Percentiles rank a stretch among this genome's conserved stretches.
phyloP scores from a whole-genome alignment of 2,797 vertebrate genomes.

The Arrhamphus sclerolepis region DNA sequence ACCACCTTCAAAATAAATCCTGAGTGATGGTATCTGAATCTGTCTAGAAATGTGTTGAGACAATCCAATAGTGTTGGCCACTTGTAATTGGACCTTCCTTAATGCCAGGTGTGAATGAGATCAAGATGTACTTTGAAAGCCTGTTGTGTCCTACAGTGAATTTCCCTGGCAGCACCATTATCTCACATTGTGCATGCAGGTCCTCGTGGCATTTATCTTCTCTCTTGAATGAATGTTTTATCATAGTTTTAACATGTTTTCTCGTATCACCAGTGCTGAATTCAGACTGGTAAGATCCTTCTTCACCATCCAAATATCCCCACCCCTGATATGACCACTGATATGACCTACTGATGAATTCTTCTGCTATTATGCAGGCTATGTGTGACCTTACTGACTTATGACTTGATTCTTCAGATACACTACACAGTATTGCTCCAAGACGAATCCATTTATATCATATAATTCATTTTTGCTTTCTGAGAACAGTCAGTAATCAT shows the following conservation, averaged over 20 bases:
- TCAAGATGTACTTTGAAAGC: too few species aligned
- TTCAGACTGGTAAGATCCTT: constrained; percentile 25
- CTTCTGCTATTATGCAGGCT: too few species aligned
- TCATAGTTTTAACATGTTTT: constrained; percentile 31
- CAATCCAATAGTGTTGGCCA: too few species aligned
- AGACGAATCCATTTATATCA: constrained; percentile 40
- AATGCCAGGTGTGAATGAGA: too few species aligned
- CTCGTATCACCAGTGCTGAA: constrained; percentile 21
- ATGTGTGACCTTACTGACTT: too few species aligned
- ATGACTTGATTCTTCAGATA: background rate
- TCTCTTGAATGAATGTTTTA: constrained; percentile 22
- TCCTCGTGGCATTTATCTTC: constrained; percentile 41
- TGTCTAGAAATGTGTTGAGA: too few species aligned
- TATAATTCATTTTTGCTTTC: constrained; percentile 31
- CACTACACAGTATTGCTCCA: background rate
- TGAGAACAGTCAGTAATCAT: constrained; percentile 41
- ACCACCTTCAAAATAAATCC: too few species aligned
- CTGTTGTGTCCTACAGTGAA: constrained; percentile 26
- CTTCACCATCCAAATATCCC: constrained; percentile 41
- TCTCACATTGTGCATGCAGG: constrained; percentile 7
- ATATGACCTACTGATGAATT: constrained; percentile 2
- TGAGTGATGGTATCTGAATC: too few species aligned
- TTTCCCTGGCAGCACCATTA: constrained; percentile 35
- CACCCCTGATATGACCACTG: constrained; percentile 4
- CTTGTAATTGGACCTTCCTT: too few species aligned